A percentile compares a stretch with the other conserved stretches of the same genome.
Evolutionary conservation across 2,113 vertebrate species (phyloP).

Genomic region (Nothocercus julius): DNA sequence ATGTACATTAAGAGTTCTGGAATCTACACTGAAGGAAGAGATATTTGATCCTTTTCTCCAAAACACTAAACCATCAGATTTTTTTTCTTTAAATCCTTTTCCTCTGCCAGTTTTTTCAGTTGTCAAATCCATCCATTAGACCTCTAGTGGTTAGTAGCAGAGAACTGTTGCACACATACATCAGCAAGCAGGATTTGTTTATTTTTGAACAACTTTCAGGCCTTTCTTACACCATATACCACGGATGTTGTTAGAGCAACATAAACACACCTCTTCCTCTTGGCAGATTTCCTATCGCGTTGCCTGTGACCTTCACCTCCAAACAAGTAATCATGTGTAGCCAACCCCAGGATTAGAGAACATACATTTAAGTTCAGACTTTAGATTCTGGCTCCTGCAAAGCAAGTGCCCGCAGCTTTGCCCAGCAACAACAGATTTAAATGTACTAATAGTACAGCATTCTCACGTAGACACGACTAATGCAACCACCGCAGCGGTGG

Average conservation of each 20-base stretch:
- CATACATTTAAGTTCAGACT: not conserved
- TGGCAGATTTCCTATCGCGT: not conserved
- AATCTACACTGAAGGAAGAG: not conserved
- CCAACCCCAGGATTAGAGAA: not conserved
- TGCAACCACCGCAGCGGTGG: not conserved
- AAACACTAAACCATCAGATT: not conserved
- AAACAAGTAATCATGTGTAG: not conserved
- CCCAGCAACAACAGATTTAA: not conserved
- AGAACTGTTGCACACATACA: fast-evolving
- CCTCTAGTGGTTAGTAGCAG: not conserved
- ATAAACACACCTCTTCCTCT: not conserved
- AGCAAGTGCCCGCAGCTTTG: not conserved
- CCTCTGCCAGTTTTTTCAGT: not conserved
- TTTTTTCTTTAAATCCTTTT: not conserved
- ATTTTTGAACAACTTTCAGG: not conserved
- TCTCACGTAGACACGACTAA: not conserved
- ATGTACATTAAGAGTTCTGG: not conserved
- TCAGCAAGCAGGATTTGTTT: not conserved
- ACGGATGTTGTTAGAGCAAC: not conserved
- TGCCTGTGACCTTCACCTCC: not conserved
- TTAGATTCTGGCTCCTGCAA: not conserved
- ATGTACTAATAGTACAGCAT: not conserved
- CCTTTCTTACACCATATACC: not conserved
- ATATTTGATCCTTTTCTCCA: constrained; percentile 9
- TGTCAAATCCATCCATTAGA: not conserved